Evolutionary conservation across 2,113 vertebrate species (phyloP), one percentile per base, ranked within the genome.

Genomic region (Suncus etruscus): DNA sequence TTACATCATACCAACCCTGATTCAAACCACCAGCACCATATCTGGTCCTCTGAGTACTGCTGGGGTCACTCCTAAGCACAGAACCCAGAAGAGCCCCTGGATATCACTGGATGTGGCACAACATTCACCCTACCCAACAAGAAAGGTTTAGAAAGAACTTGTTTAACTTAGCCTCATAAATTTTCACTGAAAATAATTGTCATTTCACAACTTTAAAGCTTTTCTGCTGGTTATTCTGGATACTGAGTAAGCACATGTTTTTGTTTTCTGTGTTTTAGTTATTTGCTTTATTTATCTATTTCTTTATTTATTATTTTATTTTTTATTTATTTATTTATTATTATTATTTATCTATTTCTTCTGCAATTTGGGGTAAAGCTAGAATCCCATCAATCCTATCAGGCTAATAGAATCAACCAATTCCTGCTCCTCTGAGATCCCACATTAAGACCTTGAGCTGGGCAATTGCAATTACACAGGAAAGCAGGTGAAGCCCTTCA

Each of bases 301-400:
- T n/a, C n/a, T n/a, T n/a, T n/a, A n/a, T n/a, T n/a, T n/a, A n/a
- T n/a, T n/a, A n/a, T n/a, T n/a, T n/a, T n/a, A n/a, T n/a, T n/a
- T n/a, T n/a, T n/a, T n/a, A n/a, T n/a, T n/a, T n/a, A n/a, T n/a
- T n/a, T n/a, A n/a, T n/a, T n/a, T n/a, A n/a, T n/a, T n/a, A n/a
- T n/a, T n/a, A n/a, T n/a, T n/a, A n/a, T n/a, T n/a, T n/a, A n/a
- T 82, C 78, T 81, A 1, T 79, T 78, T 87, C 83, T 61, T 32
- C 83, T 65, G 61, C 24, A 25, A 90, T 31, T n/a, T 63, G 69
- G 61, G 51, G 6, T 61, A 8, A 61, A 61, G 58, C 18, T 4
- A 61, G 18, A 1, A 22, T 61, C 58, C 58, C 39, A 39, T 39
- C 39, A 39, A 39, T 39, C 39, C 16, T 61, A 0, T 11, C 1